Conservation (phyloP, 1,140 invertebrate species). For the Anoplolepis gracilipes region DNA sequence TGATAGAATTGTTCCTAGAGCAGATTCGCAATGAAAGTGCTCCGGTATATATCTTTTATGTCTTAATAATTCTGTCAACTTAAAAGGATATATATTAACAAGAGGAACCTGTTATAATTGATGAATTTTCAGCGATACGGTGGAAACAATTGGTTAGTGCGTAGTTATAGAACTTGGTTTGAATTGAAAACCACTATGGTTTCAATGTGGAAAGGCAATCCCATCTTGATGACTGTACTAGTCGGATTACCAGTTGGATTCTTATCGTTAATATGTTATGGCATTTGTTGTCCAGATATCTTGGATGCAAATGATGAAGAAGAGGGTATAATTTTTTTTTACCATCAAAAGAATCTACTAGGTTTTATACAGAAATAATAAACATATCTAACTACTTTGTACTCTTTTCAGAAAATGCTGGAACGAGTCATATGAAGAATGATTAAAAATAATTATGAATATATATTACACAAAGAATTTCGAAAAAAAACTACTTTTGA, state of each 20-base stretch:
- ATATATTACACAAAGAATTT: slow-evolving; percentile 28
- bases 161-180: slow-evolving; percentile 91
- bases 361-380: slow-evolving; percentile 4
- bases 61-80: not conserved
- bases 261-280: slow-evolving; percentile 96
- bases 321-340: slow-evolving; percentile 79
- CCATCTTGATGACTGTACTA: slow-evolving; percentile 94
- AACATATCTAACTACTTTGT: slow-evolving; percentile 54
- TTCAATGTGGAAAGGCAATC: slow-evolving; percentile 96
- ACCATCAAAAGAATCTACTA: not conserved
- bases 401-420: slow-evolving; percentile 75
- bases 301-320: slow-evolving; percentile 96
- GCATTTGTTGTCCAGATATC: slow-evolving; percentile 97
- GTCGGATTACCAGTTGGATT: slow-evolving; percentile 96
- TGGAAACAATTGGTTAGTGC: slow-evolving; percentile 91
- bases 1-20: slow-evolving; percentile 92
- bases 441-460: slow-evolving; percentile 74
- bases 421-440: slow-evolving; percentile 82
- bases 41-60: slow-evolving; percentile 85
- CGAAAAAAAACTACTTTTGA: slow-evolving; percentile 32
- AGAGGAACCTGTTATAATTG: not conserved
- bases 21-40: slow-evolving; percentile 91
- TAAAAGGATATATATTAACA: slow-evolving; percentile 10
- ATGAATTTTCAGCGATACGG: slow-evolving; percentile 90
- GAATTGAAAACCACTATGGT: slow-evolving; percentile 90